Evolutionary conservation across 2,113 vertebrate species (phyloP).

Genomic region (Poeciliopsis turrubarensis): DNA sequence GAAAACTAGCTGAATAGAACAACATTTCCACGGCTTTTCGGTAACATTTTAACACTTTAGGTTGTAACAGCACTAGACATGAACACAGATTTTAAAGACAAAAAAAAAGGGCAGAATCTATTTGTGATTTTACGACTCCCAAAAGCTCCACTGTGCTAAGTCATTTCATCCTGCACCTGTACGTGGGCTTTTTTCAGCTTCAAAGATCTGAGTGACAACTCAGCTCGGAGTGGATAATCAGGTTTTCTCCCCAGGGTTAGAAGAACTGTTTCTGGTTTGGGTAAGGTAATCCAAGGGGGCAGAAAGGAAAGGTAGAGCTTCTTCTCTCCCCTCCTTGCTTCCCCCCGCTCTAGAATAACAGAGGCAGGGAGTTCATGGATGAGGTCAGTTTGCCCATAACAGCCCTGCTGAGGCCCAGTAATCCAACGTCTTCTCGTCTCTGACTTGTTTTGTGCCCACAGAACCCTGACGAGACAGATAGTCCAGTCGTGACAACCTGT

Average conservation of each 20-base stretch:
- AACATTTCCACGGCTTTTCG: constrained; percentile 20
- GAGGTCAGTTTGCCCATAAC: constrained; percentile 70
- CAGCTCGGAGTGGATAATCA: constrained; percentile 58
- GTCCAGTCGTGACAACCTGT: constrained; percentile 67
- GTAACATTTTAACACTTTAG: background rate
- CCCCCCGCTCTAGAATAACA: constrained; percentile 69
- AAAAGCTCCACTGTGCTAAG: background rate
- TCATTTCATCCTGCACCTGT: background rate
- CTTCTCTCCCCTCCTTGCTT: constrained; percentile 24
- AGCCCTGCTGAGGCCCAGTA: constrained; percentile 68
- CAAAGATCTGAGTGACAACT: constrained; percentile 42
- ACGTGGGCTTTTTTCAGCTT: background rate
- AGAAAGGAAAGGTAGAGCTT: constrained; percentile 50
- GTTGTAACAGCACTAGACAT: background rate
- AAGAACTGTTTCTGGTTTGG: constrained; percentile 54
- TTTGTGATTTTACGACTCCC: background rate
- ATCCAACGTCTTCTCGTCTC: constrained; percentile 70
- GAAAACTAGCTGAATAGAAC: constrained; percentile 7
- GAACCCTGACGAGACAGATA: constrained; percentile 59
- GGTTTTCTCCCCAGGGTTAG: constrained; percentile 56
- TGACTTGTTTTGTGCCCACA: constrained; percentile 64
- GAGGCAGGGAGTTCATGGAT: constrained; percentile 73
- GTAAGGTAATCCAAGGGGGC: constrained; percentile 65
- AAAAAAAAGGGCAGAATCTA: background rate
- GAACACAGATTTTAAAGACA: background rate